phyloP scores from a whole-genome alignment of 2,888 invertebrate species.

The Nezara viridula region DNA sequence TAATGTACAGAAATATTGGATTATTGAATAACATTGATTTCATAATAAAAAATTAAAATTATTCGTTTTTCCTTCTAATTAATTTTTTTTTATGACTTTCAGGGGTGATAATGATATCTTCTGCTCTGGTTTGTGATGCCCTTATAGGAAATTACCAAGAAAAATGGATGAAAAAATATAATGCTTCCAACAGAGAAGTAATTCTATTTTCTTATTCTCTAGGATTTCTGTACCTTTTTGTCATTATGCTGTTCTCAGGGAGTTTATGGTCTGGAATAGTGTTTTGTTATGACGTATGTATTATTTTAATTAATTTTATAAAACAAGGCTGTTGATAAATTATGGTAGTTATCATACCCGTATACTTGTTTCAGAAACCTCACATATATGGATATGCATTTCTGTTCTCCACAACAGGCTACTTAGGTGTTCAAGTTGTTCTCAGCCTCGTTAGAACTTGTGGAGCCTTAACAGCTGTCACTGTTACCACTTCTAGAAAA shows the following conservation, averaged over 20 bases:
- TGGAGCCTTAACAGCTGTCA: constrained; percentile 94
- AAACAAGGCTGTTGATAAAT: not conserved
- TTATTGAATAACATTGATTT: no score
- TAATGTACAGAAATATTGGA: no score
- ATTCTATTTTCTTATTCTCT: constrained; percentile 93
- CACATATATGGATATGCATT: constrained; percentile 88
- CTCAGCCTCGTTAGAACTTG: constrained; percentile 88
- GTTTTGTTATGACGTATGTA: constrained; percentile 82
- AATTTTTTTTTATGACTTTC: constrained; percentile 71
- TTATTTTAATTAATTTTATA: not conserved
- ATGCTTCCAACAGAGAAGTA: constrained; percentile 90
- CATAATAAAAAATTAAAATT: no score
- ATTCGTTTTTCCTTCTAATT: no score
- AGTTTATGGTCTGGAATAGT: constrained; percentile 80
- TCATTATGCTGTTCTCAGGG: constrained; percentile 80
- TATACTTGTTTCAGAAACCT: constrained; percentile 73
- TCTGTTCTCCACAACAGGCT: constrained; percentile 89
- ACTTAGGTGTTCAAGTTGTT: constrained; percentile 94
- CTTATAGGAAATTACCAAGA: constrained; percentile 97
- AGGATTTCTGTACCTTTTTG: constrained; percentile 85
- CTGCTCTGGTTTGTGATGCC: constrained; percentile 93
- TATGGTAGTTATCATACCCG: constrained; percentile 60
- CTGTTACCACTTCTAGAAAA: constrained; percentile 91
- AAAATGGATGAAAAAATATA: constrained; percentile 88
- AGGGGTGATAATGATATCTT: constrained; percentile 84